Base-by-base conservation (phyloP, 2,888 invertebrate genomes). In the Drosophila neotestacea region DNA sequence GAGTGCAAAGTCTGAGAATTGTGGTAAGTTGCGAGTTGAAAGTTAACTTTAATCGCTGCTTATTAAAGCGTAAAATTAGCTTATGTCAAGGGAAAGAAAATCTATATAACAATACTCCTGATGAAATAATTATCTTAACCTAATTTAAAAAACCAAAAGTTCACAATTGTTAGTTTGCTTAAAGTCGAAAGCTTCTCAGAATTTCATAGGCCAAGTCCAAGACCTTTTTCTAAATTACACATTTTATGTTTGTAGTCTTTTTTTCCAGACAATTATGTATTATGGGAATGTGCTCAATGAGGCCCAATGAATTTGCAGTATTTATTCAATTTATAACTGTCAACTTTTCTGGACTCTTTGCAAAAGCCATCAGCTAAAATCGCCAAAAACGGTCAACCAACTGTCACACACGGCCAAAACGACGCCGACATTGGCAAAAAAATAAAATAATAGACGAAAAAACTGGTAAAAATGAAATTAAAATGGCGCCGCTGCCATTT, bases 401-500 rank as follows among this genome's bases (percentile, higher is more conserved):
- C 81, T 81, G 82, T 81, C 81, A 80, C 63, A 80, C 70, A 78
- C 76, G 78, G 74, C 61, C 82, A 74, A 69, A 77, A 58, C 66
- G 82, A 76, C 79, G 82, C 80, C 82, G 76, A 74, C 60, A 42
- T 56, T 63, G 59, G 66, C 52, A 52, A 61, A 58, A 48, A 55
- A 61, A 36, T 2, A 28, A 44, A n/a, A 46, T 47, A 58, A 41
- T 5, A 34, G 34, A 44, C 58, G 62, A 70, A 67, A 44, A 48
- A 48, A 32, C 51, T 50, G 55, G 58, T 41, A 70, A 79, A 82
- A 79, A 85, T 85, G 79, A 85, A 85, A 85, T 85, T 85, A 81
- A 85, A 84, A 79, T 84, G 84, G 84, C 84, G 84, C 83, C 84
- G 77, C 56, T 68, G 74, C 72, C 73, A 70, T 74, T 74, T 74